Evolutionary conservation across 2,797 vertebrate genomes (phyloP), one percentile per base, ranked within the genome.

Genomic region (Lagorchestes hirsutus): DNA sequence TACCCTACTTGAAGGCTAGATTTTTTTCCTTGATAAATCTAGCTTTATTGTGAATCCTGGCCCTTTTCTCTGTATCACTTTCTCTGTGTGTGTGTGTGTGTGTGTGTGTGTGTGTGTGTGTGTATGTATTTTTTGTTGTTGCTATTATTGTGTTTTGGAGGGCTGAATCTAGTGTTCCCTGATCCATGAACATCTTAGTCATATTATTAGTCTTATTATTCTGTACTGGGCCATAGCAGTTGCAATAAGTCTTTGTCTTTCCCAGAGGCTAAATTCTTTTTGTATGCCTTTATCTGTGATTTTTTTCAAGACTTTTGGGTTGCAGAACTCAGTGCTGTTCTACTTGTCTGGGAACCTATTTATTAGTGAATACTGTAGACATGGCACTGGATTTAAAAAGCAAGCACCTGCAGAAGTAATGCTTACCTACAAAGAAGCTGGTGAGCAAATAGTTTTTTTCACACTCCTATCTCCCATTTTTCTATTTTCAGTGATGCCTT

Each of bases 21-120:
- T 92, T 2, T 91, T 93, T 96, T 59, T 82, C 82, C 24, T 50
- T 87, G 74, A 87, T 91, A 93, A 96, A n/a, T 16, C 22, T 91
- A 82, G 3, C 3, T 87, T 59, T 90, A 3, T 57, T 22, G 11
- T 92, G 16, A 94, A 92, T 91, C 58, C 29, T 90, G 90, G 46
- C 3, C 55, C 3, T 87, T 87, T 16, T 95, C 0, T 91, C 40
- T 52, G 6, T 31, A 54, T 93, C 95, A 92, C 29, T 74, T 87
- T 50, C 0, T 87, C 40, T 55, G 9, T 46, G 46, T 46, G 46
- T 46, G 46, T 46, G 46, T 46, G 46, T 46, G 46, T 46, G 46
- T 46, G 46, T 46, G 46, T 46, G 46, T 46, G 46, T 46, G 46
- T 46, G 46, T 46, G 46, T 46, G 46, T 46, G 46, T 46, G 46